These are phyloP conservation scores for Stenodera caucasica DNA, from an alignment of 2,888 invertebrate species.

Conservation along the genomic window DNA sequence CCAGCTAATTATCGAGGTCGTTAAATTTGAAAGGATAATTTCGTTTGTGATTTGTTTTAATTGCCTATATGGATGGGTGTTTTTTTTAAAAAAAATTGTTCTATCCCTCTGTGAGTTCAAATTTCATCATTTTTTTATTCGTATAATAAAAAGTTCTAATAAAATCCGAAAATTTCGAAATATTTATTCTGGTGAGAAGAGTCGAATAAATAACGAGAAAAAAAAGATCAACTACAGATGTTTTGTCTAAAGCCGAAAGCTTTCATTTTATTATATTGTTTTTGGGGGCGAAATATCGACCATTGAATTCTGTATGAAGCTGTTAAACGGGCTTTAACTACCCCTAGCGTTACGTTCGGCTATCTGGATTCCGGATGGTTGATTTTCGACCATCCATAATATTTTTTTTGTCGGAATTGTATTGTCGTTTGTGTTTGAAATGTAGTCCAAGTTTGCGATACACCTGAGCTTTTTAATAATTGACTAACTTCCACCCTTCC, in stretches of 20 bases:
- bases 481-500: slow-evolving; percentile 10
- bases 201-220: neutral
- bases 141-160: neutral
- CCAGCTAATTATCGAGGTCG: too few species aligned
- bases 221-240: neutral
- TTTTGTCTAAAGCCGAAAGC: neutral
- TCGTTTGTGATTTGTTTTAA: too few species aligned
- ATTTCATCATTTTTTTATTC: too few species aligned
- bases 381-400: neutral
- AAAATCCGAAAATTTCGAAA: neutral
- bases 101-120: too few species aligned
- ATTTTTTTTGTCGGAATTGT: neutral
- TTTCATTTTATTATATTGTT: neutral
- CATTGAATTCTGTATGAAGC: slow-evolving; percentile 1
- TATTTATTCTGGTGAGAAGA: too few species aligned
- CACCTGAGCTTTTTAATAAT: slow-evolving; percentile 29
- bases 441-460: too few species aligned
- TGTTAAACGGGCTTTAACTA: neutral
- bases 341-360: neutral
- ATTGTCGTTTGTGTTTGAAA: neutral
- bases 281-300: neutral
- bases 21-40: too few species aligned
- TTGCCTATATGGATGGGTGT: too few species aligned
- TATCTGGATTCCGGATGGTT: slow-evolving; percentile 5
- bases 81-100: too few species aligned